Evolutionary conservation across 2,797 vertebrate genomes (phyloP).

Genomic region (Tolypeutes matacus): DNA sequence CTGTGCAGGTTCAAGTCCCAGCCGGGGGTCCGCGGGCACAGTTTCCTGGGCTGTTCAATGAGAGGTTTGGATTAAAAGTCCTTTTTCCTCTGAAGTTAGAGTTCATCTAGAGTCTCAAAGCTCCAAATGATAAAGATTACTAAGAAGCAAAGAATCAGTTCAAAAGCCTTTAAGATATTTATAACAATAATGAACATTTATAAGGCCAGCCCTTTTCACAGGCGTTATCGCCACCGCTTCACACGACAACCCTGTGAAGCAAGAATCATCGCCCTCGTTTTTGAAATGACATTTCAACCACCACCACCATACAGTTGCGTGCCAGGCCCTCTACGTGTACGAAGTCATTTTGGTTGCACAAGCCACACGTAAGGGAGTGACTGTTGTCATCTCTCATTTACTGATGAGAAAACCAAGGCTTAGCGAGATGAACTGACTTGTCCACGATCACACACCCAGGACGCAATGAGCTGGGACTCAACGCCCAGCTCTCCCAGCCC

Average conservation of each 20-base stretch:
- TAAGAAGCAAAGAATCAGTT: conserved; percentile 27
- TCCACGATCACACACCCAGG: neutral
- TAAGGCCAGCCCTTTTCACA: neutral
- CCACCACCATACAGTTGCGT: too few species aligned
- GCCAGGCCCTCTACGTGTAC: rapidly evolving
- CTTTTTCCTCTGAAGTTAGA: conserved; percentile 20
- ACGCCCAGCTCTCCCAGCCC: neutral
- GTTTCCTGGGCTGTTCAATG: neutral
- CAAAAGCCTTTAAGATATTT: conserved; percentile 37
- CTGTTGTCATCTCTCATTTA: too few species aligned
- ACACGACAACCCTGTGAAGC: neutral
- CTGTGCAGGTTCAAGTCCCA: neutral
- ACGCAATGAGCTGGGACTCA: neutral
- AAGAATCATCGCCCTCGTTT: neutral
- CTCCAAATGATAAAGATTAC: neutral
- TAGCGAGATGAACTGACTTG: neutral
- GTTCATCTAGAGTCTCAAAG: neutral
- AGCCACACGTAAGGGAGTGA: neutral
- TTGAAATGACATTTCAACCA: neutral
- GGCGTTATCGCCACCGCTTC: neutral
- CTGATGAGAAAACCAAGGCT: neutral
- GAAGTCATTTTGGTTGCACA: neutral
- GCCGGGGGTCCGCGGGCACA: neutral
- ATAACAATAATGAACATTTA: neutral
- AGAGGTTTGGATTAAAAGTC: neutral